A percentile compares a stretch with the other conserved stretches of the same genome.
Conservation (phyloP, 2,797 vertebrate genomes). For the Bradypus variegatus region DNA sequence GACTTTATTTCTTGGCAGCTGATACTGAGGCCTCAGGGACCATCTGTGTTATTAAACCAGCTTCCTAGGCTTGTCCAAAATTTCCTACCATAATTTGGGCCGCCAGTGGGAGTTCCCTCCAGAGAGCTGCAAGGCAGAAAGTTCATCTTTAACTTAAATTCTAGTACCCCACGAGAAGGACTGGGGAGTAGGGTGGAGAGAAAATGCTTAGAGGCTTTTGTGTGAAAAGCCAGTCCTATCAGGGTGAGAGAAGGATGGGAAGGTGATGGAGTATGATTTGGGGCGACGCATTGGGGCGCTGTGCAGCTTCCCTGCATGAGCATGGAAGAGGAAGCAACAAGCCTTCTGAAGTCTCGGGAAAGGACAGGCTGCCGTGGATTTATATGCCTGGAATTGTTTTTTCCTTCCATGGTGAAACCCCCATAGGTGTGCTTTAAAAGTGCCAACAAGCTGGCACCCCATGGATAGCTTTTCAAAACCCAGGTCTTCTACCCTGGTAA, state of each 20-base stretch:
- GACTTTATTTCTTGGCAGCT: conserved; percentile 59
- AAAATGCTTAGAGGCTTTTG: background rate
- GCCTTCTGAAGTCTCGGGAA: background rate
- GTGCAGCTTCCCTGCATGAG: rapidly evolving
- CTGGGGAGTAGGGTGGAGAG: background rate
- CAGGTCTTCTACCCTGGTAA: background rate
- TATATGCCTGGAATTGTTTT: background rate
- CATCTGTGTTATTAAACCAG: conserved; percentile 51
- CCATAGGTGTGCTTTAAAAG: background rate
- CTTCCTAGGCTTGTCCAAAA: conserved; percentile 55
- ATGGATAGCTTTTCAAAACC: background rate
- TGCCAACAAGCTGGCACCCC: background rate
- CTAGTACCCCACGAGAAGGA: background rate
- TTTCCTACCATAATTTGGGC: conserved; percentile 53
- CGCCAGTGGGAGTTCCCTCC: conserved; percentile 23
- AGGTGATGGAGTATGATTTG: background rate
- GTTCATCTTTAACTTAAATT: background rate
- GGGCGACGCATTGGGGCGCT: background rate
- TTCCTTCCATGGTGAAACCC: background rate
- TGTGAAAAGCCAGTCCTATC: background rate
- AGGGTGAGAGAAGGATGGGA: background rate
- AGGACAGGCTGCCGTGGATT: background rate
- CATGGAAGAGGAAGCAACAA: background rate
- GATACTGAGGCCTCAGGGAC: conserved; percentile 56
- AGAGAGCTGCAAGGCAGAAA: conserved; percentile 28